Percentiles rank a stretch among this genome's conserved stretches.
phyloP scores from a whole-genome alignment of 2,113 vertebrate genomes.

The Heloderma charlesbogerti region DNA sequence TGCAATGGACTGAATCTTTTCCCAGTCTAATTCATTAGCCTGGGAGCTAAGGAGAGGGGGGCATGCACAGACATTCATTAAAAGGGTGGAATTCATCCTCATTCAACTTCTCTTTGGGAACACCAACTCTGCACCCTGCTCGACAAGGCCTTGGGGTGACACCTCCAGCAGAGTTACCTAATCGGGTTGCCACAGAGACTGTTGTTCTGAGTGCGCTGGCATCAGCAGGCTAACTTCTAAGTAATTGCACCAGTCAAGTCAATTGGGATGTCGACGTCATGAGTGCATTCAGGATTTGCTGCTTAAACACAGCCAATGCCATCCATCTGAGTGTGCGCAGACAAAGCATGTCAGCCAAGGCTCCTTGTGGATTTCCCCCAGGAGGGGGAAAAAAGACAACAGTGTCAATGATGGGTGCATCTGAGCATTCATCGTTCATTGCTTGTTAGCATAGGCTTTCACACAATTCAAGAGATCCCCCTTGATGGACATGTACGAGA shows the following conservation, averaged over 20 bases:
- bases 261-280: not conserved
- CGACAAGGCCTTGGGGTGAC: not conserved
- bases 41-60: not conserved
- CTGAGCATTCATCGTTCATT: conserved; percentile 30
- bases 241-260: not conserved
- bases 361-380: conserved; percentile 22
- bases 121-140: not conserved
- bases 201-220: not conserved
- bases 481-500: no score
- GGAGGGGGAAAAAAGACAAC: not conserved
- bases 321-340: conserved; percentile 29
- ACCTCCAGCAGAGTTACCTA: not conserved
- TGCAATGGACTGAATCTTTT: not conserved
- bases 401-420: conserved; percentile 41
- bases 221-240: not conserved
- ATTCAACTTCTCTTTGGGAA: not conserved
- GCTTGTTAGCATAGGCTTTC: not conserved
- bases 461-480: not conserved
- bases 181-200: not conserved
- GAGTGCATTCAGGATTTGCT: not conserved
- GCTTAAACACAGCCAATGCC: not conserved
- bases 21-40: not conserved
- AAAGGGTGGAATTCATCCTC: accelerated
- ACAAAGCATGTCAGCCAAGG: conserved; percentile 22
- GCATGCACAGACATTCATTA: not conserved